Percentiles rank a stretch among this genome's conserved stretches.
Conservation (phyloP, 2,113 vertebrate species). For the Silurus meridionalis region DNA sequence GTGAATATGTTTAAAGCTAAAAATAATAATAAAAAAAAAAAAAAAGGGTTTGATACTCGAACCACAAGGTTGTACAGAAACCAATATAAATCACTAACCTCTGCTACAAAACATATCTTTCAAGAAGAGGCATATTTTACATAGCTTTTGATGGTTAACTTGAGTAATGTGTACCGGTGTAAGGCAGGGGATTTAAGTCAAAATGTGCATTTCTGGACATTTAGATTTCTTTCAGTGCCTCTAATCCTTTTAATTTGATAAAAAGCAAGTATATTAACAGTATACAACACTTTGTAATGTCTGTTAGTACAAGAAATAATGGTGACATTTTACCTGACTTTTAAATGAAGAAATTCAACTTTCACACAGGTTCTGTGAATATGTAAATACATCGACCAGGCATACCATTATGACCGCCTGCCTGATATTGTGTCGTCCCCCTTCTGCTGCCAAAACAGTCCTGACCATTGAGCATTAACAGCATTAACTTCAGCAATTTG, state of each 20-base stretch:
- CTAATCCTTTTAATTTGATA: background rate
- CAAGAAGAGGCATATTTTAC: background rate
- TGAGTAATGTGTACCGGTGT: background rate
- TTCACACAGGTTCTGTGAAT: constrained; percentile 10
- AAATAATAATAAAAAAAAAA: background rate
- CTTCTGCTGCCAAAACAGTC: too few species aligned
- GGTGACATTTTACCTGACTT: constrained; percentile 39
- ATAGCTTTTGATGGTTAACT: background rate
- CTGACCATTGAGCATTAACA: too few species aligned
- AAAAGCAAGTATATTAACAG: background rate
- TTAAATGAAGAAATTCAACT: constrained; percentile 21
- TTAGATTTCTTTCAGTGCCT: background rate
- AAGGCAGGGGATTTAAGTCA: background rate
- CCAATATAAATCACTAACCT: background rate
- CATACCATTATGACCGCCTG: too few species aligned
- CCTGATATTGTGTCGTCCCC: too few species aligned
- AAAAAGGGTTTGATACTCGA: background rate
- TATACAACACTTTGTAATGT: background rate
- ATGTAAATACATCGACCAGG: too few species aligned
- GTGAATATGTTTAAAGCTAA: constrained; percentile 41
- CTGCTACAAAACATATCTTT: constrained; percentile 2
- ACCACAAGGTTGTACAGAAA: constrained; percentile 13
- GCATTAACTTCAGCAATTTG: too few species aligned
- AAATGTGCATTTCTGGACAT: background rate
- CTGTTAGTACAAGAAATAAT: background rate